A percentile compares a stretch with the other conserved stretches of the same genome.
phyloP scores from a whole-genome alignment of 1,140 invertebrate species.

The Drosophila elegans region DNA sequence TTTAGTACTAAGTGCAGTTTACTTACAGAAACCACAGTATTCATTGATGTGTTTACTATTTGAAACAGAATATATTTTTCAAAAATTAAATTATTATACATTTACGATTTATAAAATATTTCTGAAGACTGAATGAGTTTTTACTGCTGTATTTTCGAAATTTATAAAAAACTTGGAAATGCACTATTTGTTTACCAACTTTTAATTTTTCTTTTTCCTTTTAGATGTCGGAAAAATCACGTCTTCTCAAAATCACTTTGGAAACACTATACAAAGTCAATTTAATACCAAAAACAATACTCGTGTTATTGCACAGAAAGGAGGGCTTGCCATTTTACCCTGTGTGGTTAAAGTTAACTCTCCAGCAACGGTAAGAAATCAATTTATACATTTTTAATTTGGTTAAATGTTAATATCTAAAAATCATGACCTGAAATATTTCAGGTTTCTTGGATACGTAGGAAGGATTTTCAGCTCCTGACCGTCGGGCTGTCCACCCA shows the following conservation, averaged over 20 bases:
- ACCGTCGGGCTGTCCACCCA: constrained; percentile 91
- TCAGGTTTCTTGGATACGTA: constrained; percentile 90
- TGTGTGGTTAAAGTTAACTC: constrained; percentile 89
- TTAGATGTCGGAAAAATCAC: constrained; percentile 80
- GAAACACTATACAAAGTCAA: constrained; percentile 63
- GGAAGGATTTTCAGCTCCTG: constrained; percentile 89
- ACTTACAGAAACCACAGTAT: too few relatives aligned
- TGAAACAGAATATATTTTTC: too few relatives aligned
- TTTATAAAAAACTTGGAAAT: too few relatives aligned
- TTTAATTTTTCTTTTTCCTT: constrained; percentile 1
- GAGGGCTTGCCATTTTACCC: constrained; percentile 89
- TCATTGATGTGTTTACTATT: too few relatives aligned
- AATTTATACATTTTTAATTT: background rate
- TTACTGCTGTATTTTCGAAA: too few relatives aligned
- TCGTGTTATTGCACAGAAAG: constrained; percentile 89
- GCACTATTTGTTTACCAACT: too few relatives aligned
- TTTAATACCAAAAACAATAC: constrained; percentile 87
- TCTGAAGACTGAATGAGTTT: too few relatives aligned
- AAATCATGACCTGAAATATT: background rate
- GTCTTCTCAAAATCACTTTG: constrained; percentile 80
- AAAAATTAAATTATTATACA: too few relatives aligned
- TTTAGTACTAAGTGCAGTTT: too few relatives aligned
- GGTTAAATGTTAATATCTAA: background rate
- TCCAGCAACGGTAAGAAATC: constrained; percentile 89
- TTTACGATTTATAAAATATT: too few relatives aligned